These are phyloP conservation scores for Larimichthys crocea DNA, from an alignment of 2,113 vertebrate species.

Conservation along the genomic window DNA sequence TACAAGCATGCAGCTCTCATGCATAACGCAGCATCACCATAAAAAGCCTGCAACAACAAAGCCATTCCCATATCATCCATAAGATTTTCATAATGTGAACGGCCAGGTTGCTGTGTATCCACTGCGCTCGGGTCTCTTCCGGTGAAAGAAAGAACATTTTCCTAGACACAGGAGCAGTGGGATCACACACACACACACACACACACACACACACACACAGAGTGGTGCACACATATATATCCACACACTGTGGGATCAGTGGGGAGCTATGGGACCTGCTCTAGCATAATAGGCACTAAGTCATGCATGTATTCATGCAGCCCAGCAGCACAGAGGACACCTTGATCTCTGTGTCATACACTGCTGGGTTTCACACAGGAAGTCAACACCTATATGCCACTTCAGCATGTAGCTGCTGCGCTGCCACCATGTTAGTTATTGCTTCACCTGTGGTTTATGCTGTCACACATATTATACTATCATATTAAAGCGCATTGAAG, in stretches of 20 bases:
- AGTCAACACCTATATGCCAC: conserved; percentile 36
- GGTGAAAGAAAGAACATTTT: conserved; percentile 47
- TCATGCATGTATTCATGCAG: conserved; percentile 72
- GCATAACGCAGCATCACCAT: conserved; percentile 37
- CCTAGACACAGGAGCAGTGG: conserved; percentile 1
- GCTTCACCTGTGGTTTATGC: neutral
- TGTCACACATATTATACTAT: no score
- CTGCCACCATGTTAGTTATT: neutral
- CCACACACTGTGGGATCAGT: conserved; percentile 21
- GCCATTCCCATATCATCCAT: conserved; percentile 44
- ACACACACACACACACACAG: conserved; percentile 5
- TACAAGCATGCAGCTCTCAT: conserved; percentile 35
- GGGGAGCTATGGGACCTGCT: conserved; percentile 43
- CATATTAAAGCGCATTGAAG: no score
- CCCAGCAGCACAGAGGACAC: conserved; percentile 57
- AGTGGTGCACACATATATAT: neutral
- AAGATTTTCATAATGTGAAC: conserved; percentile 57
- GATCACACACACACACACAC: conserved; percentile 1
- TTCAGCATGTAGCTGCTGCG: conserved; percentile 1
- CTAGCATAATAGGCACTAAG: conserved; percentile 59
- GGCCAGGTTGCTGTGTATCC: neutral
- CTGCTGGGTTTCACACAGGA: conserved; percentile 27
- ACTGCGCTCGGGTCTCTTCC: neutral
- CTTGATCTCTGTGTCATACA: conserved; percentile 54
- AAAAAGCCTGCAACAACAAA: conserved; percentile 36